phyloP scores from a whole-genome alignment of 2,888 invertebrate genomes.

The Euplagia quadripunctaria region DNA sequence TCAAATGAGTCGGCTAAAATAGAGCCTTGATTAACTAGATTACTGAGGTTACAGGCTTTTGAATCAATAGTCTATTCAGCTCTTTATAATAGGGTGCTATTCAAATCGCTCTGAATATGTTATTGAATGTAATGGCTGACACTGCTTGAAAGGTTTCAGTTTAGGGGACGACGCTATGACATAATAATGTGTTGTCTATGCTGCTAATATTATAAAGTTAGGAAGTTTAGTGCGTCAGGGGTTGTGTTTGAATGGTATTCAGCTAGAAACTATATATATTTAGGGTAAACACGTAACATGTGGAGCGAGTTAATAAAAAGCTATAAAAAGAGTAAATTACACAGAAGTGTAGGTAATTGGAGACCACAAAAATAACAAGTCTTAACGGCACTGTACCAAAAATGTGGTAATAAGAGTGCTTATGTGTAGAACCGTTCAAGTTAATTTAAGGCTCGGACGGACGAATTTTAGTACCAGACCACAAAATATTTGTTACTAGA shows the following conservation, averaged over 20 bases:
- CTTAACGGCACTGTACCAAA: neutral
- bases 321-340: neutral
- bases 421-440: neutral
- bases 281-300: neutral
- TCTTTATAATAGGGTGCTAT: slow-evolving; percentile 25
- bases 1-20: slow-evolving; percentile 51
- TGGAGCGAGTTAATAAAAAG: neutral
- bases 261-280: neutral
- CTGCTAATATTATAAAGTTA: neutral
- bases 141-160: neutral
- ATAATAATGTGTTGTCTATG: slow-evolving; percentile 3
- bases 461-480: neutral
- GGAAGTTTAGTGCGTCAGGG: slow-evolving; percentile 4
- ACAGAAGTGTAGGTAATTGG: neutral
- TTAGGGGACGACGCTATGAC: slow-evolving; percentile 4
- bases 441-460: neutral
- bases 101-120: slow-evolving; percentile 28
- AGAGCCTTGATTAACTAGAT: slow-evolving; percentile 48
- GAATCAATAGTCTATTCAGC: slow-evolving; percentile 30
- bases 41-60: slow-evolving; percentile 35
- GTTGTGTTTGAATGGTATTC: neutral
- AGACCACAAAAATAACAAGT: neutral
- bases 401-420: neutral
- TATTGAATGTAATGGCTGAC: slow-evolving; percentile 18
- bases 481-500: neutral